phyloP scores from a whole-genome alignment of 2,113 vertebrate species.

The Pagrus major region DNA sequence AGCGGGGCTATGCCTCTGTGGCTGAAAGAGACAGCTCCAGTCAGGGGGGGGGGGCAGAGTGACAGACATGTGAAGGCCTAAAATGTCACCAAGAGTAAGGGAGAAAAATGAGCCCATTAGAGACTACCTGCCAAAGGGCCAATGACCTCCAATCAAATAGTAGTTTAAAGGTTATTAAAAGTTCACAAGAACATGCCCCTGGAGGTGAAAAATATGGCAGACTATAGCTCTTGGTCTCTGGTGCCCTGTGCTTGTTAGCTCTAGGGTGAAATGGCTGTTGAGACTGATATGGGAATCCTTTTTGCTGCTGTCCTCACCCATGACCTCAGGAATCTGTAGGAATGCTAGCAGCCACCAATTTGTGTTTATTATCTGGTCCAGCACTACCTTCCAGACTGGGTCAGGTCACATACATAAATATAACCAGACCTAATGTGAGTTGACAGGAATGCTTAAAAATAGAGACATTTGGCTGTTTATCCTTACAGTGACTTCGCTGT shows the following conservation, averaged over 20 bases:
- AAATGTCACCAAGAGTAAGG: constrained; percentile 63
- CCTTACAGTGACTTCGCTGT: neutral
- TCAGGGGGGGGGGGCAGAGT: constrained; percentile 36
- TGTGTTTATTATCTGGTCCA: constrained; percentile 52
- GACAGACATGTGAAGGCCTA: constrained; percentile 52
- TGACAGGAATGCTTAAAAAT: neutral
- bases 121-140: constrained; percentile 52
- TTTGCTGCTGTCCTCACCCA: neutral
- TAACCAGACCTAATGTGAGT: constrained; percentile 10
- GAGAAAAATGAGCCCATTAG: constrained; percentile 70
- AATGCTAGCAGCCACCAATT: too few relatives aligned
- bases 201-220: constrained; percentile 26
- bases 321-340: neutral
- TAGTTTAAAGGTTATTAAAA: constrained; percentile 69
- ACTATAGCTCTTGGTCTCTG: neutral
- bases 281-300: constrained; percentile 1
- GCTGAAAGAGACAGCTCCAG: constrained; percentile 18
- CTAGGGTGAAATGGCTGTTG: constrained; percentile 13
- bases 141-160: constrained; percentile 57
- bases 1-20: constrained; percentile 2
- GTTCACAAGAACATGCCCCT: constrained; percentile 48
- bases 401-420: constrained; percentile 40
- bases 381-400: constrained; percentile 4
- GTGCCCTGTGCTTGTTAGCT: constrained; percentile 41
- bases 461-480: neutral